These are phyloP conservation scores for Phasianus colchicus DNA, from an alignment of 2,113 vertebrate species.

Conservation along the genomic window DNA sequence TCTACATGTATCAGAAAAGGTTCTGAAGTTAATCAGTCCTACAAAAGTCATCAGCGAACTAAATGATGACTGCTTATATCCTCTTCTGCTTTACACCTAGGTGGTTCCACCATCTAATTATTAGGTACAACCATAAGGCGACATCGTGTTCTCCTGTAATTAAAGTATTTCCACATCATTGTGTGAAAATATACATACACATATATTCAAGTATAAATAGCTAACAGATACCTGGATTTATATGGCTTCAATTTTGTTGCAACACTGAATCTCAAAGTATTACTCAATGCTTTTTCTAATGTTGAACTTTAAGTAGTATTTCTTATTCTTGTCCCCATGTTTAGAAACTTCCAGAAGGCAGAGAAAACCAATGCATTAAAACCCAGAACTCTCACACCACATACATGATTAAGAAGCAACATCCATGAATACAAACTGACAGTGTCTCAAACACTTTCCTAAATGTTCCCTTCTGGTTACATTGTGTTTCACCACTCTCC, in stretches of 20 bases:
- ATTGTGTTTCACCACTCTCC: background rate
- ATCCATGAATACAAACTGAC: background rate
- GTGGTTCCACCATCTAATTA: background rate
- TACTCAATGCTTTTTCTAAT: background rate
- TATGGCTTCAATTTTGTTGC: background rate
- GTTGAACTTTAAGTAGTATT: background rate
- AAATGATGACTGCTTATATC: fast-evolving
- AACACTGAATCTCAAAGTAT: background rate
- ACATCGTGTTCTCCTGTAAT: background rate
- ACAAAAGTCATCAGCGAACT: background rate
- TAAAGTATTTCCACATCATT: background rate
- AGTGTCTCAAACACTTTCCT: background rate
- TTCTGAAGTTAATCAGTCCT: background rate
- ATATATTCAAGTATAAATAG: background rate
- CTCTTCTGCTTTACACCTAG: background rate
- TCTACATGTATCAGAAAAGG: background rate
- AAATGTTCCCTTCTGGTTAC: background rate
- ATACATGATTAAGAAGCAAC: background rate
- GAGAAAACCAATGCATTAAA: background rate
- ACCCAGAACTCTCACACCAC: background rate
- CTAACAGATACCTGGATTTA: background rate
- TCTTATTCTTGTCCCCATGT: background rate
- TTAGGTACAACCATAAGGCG: background rate
- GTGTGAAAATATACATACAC: background rate
- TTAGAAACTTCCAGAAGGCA: background rate